phyloP scores from a whole-genome alignment of 2,113 vertebrate species.

The Meleagris gallopavo region DNA sequence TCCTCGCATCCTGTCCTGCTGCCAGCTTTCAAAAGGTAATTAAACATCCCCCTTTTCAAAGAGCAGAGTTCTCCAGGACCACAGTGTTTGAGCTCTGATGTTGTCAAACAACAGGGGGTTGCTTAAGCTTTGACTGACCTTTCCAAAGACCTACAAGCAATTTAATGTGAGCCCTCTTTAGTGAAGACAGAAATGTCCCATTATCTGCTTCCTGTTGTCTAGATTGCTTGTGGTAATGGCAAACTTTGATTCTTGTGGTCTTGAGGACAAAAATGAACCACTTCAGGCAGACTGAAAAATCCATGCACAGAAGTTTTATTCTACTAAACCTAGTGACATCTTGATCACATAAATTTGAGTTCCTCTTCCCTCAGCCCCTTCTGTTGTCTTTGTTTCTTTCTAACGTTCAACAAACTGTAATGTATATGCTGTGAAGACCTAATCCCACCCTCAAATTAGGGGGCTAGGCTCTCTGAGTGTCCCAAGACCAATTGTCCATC shows the following conservation, averaged over 20 bases:
- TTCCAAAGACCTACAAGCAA: conserved; percentile 57
- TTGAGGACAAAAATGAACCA: neutral
- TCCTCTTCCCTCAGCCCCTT: neutral
- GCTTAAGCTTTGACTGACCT: conserved; percentile 73
- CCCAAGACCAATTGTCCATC: neutral
- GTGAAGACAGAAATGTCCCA: conserved; percentile 54
- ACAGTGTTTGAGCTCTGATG: conserved; percentile 59
- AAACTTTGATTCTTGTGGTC: neutral
- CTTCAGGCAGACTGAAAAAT: neutral
- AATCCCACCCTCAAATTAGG: neutral
- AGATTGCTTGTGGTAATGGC: neutral
- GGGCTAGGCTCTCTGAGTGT: neutral
- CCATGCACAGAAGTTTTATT: neutral
- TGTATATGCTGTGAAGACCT: neutral
- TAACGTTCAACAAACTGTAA: neutral
- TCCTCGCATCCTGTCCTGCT: conserved; percentile 78
- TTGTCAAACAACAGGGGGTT: conserved; percentile 73
- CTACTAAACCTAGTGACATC: neutral
- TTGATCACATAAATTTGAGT: neutral
- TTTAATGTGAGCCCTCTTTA: conserved; percentile 37
- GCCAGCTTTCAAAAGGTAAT: conserved; percentile 84
- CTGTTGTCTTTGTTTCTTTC: neutral
- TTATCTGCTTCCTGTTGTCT: conserved; percentile 75
- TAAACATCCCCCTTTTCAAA: conserved; percentile 82
- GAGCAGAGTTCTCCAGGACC: conserved; percentile 56